These are phyloP conservation scores for Luidia sarsii DNA, from an alignment of 53 echinoderm and acorn worm species.

Conservation along the genomic window DNA sequence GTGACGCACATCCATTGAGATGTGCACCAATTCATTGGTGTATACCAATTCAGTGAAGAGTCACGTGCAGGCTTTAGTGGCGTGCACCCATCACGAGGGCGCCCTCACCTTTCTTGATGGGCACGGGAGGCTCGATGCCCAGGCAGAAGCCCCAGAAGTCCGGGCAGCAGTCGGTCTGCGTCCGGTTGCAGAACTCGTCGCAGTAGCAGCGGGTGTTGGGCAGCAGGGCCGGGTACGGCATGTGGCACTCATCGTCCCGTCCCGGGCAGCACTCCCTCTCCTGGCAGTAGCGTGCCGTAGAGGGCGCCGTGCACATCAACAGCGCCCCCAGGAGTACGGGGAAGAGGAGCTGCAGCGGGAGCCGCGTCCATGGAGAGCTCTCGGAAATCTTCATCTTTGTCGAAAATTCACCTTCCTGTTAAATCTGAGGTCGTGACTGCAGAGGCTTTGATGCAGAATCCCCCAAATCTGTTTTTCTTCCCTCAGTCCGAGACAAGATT, in stretches of 20 bases:
- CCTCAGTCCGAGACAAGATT: no score
- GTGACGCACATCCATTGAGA: neutral
- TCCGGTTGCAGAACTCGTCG: conserved; percentile 86
- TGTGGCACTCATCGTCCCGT: conserved; percentile 83
- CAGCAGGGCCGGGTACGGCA: conserved; percentile 69
- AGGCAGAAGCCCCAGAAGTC: conserved; percentile 85
- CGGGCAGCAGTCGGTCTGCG: conserved; percentile 88
- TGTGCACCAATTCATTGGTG: no score
- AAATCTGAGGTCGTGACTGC: no score
- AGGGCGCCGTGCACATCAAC: conserved; percentile 47
- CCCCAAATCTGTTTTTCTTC: no score
- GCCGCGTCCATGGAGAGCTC: neutral
- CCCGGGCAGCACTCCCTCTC: conserved; percentile 66
- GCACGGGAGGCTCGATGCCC: conserved; percentile 67
- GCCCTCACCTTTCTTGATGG: conserved; percentile 24
- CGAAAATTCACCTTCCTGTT: no score
- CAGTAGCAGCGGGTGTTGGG: conserved; percentile 89
- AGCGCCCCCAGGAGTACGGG: conserved; percentile 1
- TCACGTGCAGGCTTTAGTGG: no score
- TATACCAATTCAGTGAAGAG: no score
- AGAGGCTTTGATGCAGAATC: no score
- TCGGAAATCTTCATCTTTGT: no score
- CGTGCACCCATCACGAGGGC: no score
- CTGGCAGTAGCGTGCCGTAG: conserved; percentile 68
- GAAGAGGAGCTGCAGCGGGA: conserved; percentile 15